These are phyloP conservation scores for Drosophila aldrichi DNA, from an alignment of 2,888 invertebrate species.

Conservation along the genomic window DNA sequence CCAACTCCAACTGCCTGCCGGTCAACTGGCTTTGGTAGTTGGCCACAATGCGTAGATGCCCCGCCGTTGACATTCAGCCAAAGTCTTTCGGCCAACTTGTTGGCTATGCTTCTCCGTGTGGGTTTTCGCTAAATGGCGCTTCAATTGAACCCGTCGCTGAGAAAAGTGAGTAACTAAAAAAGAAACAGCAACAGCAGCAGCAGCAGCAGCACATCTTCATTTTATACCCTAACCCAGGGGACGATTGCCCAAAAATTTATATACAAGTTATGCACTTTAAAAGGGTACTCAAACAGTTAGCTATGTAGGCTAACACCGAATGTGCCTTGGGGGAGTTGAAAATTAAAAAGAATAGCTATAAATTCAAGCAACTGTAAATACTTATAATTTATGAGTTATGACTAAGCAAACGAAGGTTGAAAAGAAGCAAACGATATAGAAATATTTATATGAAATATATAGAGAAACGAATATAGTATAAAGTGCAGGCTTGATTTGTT, in stretches of 20 bases:
- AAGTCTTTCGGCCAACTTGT: constrained; percentile 36
- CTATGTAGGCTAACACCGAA: neutral
- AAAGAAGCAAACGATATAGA: no score
- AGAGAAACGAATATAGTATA: no score
- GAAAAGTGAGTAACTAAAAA: constrained; percentile 20
- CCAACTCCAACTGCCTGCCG: neutral
- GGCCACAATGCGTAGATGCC: constrained; percentile 55
- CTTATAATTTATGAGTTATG: neutral
- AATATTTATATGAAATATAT: no score
- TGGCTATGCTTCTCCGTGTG: constrained; percentile 12
- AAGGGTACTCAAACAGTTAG: neutral
- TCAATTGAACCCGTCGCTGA: constrained; percentile 62
- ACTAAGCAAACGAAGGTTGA: no score
- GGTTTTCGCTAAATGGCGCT: constrained; percentile 63
- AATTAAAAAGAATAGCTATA: neutral
- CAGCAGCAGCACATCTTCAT: constrained; percentile 61
- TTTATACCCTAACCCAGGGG: constrained; percentile 45
- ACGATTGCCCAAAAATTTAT: constrained; percentile 1
- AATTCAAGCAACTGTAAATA: neutral
- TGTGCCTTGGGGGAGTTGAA: neutral
- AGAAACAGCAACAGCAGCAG: constrained; percentile 19
- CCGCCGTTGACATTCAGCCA: constrained; percentile 69
- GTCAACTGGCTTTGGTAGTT: constrained; percentile 7
- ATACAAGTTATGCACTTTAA: constrained; percentile 1
- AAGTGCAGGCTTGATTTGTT: no score